Percentiles rank a stretch among this genome's conserved stretches.
phyloP scores from a whole-genome alignment of 2,113 vertebrate species.

The Neotoma lepida region DNA sequence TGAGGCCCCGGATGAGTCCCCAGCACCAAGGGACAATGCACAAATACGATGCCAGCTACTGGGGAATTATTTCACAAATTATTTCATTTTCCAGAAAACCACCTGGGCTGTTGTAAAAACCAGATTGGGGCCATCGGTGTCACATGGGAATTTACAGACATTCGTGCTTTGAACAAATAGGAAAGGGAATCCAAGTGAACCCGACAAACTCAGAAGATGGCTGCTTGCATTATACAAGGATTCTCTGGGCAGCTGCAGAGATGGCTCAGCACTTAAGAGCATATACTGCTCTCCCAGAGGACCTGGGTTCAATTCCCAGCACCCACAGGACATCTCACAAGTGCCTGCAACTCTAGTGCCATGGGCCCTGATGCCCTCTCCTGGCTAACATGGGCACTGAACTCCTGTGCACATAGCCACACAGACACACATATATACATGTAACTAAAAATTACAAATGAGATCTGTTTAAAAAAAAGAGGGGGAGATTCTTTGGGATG shows the following conservation, averaged over 20 bases:
- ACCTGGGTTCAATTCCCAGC: no score
- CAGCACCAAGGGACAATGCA: background rate
- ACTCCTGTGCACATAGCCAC: background rate
- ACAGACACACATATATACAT: background rate
- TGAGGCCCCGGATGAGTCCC: background rate
- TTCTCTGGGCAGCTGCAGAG: background rate
- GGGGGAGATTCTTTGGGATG: background rate
- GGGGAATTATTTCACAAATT: background rate
- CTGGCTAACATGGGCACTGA: background rate
- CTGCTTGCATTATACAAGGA: background rate
- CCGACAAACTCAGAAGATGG: background rate
- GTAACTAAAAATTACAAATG: background rate
- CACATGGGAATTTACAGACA: background rate
- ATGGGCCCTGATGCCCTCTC: background rate
- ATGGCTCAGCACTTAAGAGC: background rate
- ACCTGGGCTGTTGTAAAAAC: background rate
- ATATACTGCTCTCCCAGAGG: background rate
- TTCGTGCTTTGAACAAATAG: background rate
- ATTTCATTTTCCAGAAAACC: background rate
- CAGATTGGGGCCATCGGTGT: background rate
- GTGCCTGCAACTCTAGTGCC: background rate
- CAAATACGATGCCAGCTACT: background rate
- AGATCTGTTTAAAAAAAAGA: background rate
- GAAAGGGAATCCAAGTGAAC: background rate
- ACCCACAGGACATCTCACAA: background rate